These are phyloP conservation scores for Tiphia femorata DNA, from an alignment of 2,888 invertebrate species.

Conservation along the genomic window DNA sequence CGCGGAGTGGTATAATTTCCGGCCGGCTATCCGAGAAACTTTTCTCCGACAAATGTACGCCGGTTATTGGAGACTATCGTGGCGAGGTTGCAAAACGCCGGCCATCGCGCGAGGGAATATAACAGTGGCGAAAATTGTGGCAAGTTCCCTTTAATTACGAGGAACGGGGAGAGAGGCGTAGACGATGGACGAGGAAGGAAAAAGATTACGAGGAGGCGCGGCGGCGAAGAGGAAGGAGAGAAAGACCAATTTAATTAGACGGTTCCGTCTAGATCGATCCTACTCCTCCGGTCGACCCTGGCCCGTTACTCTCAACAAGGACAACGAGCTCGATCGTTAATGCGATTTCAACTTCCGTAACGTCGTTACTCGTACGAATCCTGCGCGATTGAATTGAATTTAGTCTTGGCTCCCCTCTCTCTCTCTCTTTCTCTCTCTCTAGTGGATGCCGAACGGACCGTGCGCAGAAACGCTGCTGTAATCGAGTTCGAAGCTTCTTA, in stretches of 20 bases:
- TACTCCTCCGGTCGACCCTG: slow-evolving; percentile 38
- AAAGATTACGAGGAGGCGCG: slow-evolving; percentile 17
- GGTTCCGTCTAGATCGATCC: slow-evolving; percentile 43
- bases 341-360: slow-evolving; percentile 44
- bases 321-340: slow-evolving; percentile 46
- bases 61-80: too few relatives aligned
- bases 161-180: slow-evolving; percentile 22
- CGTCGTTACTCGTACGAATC: slow-evolving; percentile 44
- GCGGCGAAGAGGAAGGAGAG: slow-evolving; percentile 24
- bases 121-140: slow-evolving; percentile 43
- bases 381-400: slow-evolving; percentile 44
- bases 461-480: not conserved
- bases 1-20: too few relatives aligned
- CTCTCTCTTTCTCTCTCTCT: not conserved
- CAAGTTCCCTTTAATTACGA: slow-evolving; percentile 54
- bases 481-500: not conserved
- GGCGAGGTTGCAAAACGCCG: too few relatives aligned
- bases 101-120: too few relatives aligned
- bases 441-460: not conserved
- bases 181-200: slow-evolving; percentile 21
- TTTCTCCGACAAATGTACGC: too few relatives aligned
- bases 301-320: slow-evolving; percentile 36
- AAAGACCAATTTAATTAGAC: slow-evolving; percentile 48
- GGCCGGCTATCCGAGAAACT: too few relatives aligned
- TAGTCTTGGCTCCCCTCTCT: slow-evolving; percentile 18